A percentile compares a stretch with the other conserved stretches of the same genome.
phyloP scores from a whole-genome alignment of 2,797 vertebrate genomes.

The Tadarida brasiliensis region DNA sequence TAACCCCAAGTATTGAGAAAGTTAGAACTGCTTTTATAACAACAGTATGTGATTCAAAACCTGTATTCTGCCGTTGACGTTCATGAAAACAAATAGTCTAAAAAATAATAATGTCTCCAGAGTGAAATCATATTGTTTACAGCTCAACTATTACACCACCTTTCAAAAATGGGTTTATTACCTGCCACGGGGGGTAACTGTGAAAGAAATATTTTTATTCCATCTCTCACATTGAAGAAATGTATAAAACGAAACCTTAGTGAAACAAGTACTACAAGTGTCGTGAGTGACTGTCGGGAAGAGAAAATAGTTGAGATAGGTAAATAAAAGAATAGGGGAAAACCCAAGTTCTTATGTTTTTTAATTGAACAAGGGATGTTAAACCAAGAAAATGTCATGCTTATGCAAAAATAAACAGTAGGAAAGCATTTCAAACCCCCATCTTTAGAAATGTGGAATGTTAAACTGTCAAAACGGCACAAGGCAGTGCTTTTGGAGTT shows the following conservation, averaged over 20 bases:
- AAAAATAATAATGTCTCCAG: conserved; percentile 38
- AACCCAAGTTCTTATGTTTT: not conserved
- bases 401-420: conserved; percentile 38
- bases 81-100: conserved; percentile 61
- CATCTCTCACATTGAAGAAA: conserved; percentile 25
- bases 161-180: conserved; percentile 70
- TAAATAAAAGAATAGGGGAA: not conserved
- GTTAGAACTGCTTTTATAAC: not conserved
- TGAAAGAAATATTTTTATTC: conserved; percentile 63
- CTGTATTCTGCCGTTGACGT: not conserved
- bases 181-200: not conserved
- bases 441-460: conserved; percentile 73
- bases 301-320: conserved; percentile 21
- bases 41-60: not conserved
- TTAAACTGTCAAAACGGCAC: conserved; percentile 30
- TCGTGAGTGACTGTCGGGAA: not conserved
- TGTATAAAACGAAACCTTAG: conserved; percentile 54
- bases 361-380: not conserved
- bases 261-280: conserved; percentile 46
- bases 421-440: not conserved
- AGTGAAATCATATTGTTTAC: conserved; percentile 57
- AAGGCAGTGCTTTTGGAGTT: not conserved
- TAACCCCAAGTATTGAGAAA: not conserved
- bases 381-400: conserved; percentile 45
- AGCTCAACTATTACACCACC: conserved; percentile 40